phyloP scores from a whole-genome alignment of 2,888 invertebrate genomes.

The Perithous albicinctus region DNA sequence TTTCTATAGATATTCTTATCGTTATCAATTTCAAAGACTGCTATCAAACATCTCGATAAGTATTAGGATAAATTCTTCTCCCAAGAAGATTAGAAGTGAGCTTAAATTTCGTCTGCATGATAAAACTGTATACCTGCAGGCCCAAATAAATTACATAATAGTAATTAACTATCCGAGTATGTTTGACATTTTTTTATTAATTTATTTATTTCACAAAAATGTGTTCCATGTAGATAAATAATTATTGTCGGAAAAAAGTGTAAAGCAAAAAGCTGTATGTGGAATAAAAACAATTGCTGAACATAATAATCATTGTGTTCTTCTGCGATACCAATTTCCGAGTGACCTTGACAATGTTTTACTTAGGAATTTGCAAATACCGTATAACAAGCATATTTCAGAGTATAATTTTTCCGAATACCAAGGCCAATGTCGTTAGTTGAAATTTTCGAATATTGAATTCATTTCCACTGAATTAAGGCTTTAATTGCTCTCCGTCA shows the following conservation, averaged over 20 bases:
- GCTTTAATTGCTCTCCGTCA: slow-evolving; percentile 37
- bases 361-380: slow-evolving; percentile 1
- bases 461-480: slow-evolving; percentile 22
- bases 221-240: not conserved
- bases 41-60: not conserved
- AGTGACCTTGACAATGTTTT: slow-evolving; percentile 12
- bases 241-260: no score
- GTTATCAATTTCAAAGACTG: not conserved
- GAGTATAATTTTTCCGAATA: not conserved
- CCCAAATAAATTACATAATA: not conserved
- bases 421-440: not conserved
- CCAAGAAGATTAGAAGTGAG: not conserved
- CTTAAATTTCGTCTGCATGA: not conserved
- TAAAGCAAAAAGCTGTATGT: no score
- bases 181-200: not conserved
- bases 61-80: not conserved
- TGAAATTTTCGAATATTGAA: not conserved
- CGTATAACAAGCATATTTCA: not conserved
- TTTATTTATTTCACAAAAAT: not conserved
- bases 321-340: not conserved
- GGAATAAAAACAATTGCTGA: not conserved
- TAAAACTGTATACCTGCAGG: not conserved
- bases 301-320: not conserved
- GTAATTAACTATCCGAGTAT: not conserved
- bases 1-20: not conserved